Evolutionary conservation across 2,797 vertebrate species (phyloP).

Genomic region (Holocentrus rufus): DNA sequence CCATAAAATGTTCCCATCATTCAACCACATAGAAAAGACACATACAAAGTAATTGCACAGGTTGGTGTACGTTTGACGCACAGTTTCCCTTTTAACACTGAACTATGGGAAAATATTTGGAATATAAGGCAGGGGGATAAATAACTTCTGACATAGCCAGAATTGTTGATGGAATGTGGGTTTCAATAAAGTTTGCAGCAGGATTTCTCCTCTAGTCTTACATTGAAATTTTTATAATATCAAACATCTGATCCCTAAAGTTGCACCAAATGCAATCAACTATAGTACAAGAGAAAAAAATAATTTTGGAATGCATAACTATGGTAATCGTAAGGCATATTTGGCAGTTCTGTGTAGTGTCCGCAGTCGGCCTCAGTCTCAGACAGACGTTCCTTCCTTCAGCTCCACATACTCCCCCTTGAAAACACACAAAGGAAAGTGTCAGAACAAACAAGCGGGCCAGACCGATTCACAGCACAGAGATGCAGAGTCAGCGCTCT

Average conservation of each 20-base stretch:
- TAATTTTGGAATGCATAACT: constrained; percentile 88
- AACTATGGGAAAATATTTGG: constrained; percentile 74
- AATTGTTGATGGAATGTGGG: constrained; percentile 81
- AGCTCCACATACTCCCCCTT: constrained; percentile 85
- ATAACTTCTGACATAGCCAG: constrained; percentile 74
- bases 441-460: not conserved
- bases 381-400: constrained; percentile 96
- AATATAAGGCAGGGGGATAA: constrained; percentile 76
- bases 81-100: constrained; percentile 89
- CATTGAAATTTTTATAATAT: constrained; percentile 80
- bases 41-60: constrained; percentile 89
- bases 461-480: not conserved
- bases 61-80: constrained; percentile 82
- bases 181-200: constrained; percentile 79
- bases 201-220: constrained; percentile 71
- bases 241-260: constrained; percentile 80
- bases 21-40: constrained; percentile 78
- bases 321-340: constrained; percentile 92
- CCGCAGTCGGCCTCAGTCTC: constrained; percentile 70
- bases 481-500: not conserved
- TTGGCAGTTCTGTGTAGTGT: constrained; percentile 86
- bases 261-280: constrained; percentile 79
- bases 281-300: constrained; percentile 84
- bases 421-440: constrained; percentile 39
- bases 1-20: constrained; percentile 78